A percentile compares a stretch with the other conserved stretches of the same genome.
Conservation (phyloP, 2,888 invertebrate species). For the Heliconius hortense region DNA sequence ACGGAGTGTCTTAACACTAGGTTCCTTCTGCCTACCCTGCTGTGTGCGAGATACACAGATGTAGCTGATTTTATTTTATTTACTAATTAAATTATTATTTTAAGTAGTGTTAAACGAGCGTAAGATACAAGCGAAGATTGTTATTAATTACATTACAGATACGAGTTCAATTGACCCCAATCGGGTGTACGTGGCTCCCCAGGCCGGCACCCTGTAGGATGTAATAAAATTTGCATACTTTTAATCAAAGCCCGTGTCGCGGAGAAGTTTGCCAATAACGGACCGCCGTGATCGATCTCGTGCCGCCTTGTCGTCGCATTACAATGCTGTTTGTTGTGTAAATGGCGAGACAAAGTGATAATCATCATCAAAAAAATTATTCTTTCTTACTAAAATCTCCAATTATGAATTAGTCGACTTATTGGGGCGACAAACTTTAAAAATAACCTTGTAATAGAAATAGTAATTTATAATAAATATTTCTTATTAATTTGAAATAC, state of each 20-base stretch:
- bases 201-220: conserved; percentile 64
- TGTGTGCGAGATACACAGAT: no score
- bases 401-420: neutral
- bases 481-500: neutral
- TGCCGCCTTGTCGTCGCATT: conserved; percentile 68
- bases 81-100: conserved; percentile 12
- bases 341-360: conserved; percentile 44
- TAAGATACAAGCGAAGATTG: conserved; percentile 44
- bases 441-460: neutral
- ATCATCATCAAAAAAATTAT: conserved; percentile 37
- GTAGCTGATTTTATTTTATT: no score
- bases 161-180: conserved; percentile 53
- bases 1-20: no score
- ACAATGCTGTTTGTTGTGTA: conserved; percentile 58
- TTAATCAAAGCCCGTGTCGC: conserved; percentile 83
- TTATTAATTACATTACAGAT: conserved; percentile 52
- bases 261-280: conserved; percentile 83
- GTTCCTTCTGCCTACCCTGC: no score
- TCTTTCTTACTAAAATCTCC: neutral
- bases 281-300: conserved; percentile 76
- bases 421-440: neutral
- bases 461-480: neutral
- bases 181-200: conserved; percentile 55
- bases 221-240: conserved; percentile 84
- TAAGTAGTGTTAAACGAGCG: conserved; percentile 28